These are phyloP conservation scores for Motacilla tschutschensis DNA, from an alignment of 2,113 vertebrate genomes.

Conservation along the genomic window DNA sequence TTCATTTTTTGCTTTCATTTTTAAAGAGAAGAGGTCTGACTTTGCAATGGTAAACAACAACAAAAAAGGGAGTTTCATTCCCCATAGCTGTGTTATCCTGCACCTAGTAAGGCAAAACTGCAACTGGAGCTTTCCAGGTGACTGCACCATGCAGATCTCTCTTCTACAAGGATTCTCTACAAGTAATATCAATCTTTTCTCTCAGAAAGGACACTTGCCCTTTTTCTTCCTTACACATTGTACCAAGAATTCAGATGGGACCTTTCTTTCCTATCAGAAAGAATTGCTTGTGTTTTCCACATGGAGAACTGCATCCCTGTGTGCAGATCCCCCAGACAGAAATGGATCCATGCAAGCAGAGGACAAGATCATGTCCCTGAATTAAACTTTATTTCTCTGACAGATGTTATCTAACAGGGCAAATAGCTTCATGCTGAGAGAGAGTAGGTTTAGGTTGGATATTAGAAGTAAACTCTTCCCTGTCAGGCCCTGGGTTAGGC, in stretches of 20 bases:
- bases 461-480: neutral
- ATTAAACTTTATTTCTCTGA: neutral
- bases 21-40: neutral
- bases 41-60: neutral
- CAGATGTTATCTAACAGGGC: neutral
- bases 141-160: neutral
- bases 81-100: neutral
- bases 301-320: neutral
- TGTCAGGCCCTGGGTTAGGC: neutral
- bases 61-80: neutral
- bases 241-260: neutral
- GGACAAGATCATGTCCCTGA: neutral
- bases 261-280: neutral
- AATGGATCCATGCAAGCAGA: neutral
- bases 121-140: neutral
- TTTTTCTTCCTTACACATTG: neutral
- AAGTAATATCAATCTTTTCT: neutral
- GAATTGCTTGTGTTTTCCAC: neutral
- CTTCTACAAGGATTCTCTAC: neutral
- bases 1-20: neutral
- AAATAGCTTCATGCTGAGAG: neutral
- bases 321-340: neutral
- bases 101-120: neutral
- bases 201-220: neutral
- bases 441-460: neutral